A percentile compares a stretch with the other conserved stretches of the same genome.
Conservation (phyloP, 2,888 invertebrate genomes). For the Latrodectus hesperus region DNA sequence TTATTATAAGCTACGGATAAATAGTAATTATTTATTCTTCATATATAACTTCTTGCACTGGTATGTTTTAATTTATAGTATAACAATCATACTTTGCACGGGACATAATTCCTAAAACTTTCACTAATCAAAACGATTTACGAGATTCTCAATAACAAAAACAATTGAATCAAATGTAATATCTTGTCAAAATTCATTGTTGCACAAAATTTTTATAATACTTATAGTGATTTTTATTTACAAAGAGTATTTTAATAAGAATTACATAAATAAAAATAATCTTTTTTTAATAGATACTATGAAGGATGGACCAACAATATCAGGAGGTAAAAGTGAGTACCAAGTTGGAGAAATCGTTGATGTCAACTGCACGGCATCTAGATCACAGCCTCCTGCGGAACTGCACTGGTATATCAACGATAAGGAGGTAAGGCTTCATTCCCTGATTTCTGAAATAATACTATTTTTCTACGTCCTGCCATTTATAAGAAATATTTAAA, state of each 20-base stretch:
- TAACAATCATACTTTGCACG: no score
- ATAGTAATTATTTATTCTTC: no score
- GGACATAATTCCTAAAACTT: no score
- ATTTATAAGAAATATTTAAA: not conserved
- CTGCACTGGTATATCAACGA: constrained; percentile 70
- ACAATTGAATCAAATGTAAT: no score
- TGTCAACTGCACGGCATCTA: constrained; percentile 68
- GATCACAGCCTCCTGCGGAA: constrained; percentile 68
- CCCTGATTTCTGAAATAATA: not conserved
- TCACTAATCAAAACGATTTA: no score
- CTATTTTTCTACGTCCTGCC: not conserved
- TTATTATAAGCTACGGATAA: no score
- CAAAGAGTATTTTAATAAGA: not conserved
- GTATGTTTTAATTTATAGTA: no score
- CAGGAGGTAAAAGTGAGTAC: constrained; percentile 66
- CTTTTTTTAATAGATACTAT: constrained; percentile 30
- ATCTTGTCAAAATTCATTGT: no score
- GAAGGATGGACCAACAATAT: constrained; percentile 67
- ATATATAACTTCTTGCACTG: no score
- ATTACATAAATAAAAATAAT: not conserved
- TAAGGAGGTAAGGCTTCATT: constrained; percentile 52
- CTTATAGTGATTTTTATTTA: not conserved
- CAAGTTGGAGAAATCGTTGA: constrained; percentile 68
- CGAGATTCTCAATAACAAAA: no score
- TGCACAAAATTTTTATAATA: not conserved